Evolutionary conservation across 2,113 vertebrate genomes (phyloP).

Genomic region (Tachysurus fulvidraco): DNA sequence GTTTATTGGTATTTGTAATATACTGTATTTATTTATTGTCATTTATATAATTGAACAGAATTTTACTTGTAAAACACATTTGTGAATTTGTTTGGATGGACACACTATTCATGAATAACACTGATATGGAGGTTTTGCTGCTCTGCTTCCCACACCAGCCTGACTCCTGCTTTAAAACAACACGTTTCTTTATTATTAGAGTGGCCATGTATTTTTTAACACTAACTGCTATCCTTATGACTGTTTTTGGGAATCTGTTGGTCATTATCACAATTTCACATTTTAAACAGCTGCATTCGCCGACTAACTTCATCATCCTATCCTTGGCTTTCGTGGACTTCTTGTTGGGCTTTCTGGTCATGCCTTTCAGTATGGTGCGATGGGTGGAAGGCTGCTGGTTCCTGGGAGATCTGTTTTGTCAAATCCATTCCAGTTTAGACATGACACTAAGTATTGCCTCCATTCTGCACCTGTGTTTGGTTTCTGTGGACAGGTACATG

Average conservation of each 20-base stretch:
- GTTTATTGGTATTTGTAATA: background rate
- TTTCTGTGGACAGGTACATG: constrained; percentile 54
- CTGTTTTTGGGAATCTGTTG: constrained; percentile 60
- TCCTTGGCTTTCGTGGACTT: constrained; percentile 57
- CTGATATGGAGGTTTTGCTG: constrained; percentile 30
- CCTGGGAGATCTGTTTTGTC: constrained; percentile 49
- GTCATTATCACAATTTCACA: constrained; percentile 61
- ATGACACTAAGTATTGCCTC: constrained; percentile 52
- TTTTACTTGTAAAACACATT: background rate
- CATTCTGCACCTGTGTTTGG: constrained; percentile 49
- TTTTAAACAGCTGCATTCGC: constrained; percentile 61
- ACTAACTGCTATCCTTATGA: constrained; percentile 63
- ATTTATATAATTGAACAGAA: background rate
- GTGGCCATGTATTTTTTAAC: constrained; percentile 57
- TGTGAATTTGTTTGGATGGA: constrained; percentile 7
- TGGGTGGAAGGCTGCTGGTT: constrained; percentile 59
- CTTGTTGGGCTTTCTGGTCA: constrained; percentile 65
- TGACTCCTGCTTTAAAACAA: background rate
- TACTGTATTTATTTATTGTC: background rate
- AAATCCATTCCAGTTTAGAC: constrained; percentile 50
- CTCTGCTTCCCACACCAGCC: constrained; percentile 40
- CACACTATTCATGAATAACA: constrained; percentile 35
- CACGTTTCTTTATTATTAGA: background rate
- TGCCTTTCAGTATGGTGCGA: constrained; percentile 72
- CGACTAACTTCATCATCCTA: constrained; percentile 55